Evolutionary conservation across 2,888 invertebrate species (phyloP), one percentile per base, ranked within the genome.

Genomic region (Marasmarcha lunaedactyla): DNA sequence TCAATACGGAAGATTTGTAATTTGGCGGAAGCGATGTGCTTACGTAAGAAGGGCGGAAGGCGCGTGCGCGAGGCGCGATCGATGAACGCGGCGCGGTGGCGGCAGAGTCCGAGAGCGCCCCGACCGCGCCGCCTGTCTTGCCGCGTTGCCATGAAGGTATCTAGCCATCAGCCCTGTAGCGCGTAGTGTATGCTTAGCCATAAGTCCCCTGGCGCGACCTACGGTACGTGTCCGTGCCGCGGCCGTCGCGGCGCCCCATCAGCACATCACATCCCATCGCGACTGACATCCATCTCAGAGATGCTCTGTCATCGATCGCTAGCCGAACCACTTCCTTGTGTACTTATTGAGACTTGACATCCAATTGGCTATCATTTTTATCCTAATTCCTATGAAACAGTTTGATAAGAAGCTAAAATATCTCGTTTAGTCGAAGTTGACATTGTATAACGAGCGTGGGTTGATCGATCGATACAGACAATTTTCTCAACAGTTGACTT

Each of bases 91-190:
- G 38, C 15, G 44, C 39, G 38, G 14, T 35, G 39, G 38, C 39
- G 42, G 40, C 30, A 30, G 6, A 30, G 30, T 30, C 6, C 4
- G 30, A 30, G 30, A 56, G 57, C 57, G 49, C 50, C 46, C 52
- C 56, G 55, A 40, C 47, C 45, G 38, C 46, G 44, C 37, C 51
- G 51, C 53, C 52, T 45, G 40, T 53, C 48, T 48, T 46, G 47
- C 37, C 44, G 47, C 46, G 76, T 79, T 76, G 78, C 77, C 63
- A 81, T 81, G 81, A 76, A 81, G 81, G 81, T 81, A 81, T 55
- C 64, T 63, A 60, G 57, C 54, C 60, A 65, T 67, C 59, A 60
- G 56, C 54, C 60, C 64, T 67, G 60, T 58, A 59, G 73, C 62
- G 71, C 67, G 56, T 77, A 76, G 71, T 65, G 61, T 70, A 68